Percentiles rank a stretch among this genome's conserved stretches.
Evolutionary conservation across 2,888 invertebrate genomes (phyloP).

Genomic region (Drosophila nigritarsus): DNA sequence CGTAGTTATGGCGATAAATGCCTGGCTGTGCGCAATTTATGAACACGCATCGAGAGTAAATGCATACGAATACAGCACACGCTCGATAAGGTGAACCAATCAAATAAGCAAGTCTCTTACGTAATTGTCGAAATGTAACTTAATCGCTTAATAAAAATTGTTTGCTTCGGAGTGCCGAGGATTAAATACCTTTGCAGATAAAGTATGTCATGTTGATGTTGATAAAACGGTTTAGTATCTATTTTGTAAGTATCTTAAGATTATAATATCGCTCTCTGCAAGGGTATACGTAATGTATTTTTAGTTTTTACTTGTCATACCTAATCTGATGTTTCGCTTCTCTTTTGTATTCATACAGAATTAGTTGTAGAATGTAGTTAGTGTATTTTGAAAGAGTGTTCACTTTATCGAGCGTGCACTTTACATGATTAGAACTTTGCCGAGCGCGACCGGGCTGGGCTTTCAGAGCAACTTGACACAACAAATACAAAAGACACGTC

Average conservation of each 20-base stretch:
- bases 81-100: conserved; percentile 22
- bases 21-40: conserved; percentile 50
- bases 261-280: neutral
- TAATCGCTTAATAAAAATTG: neutral
- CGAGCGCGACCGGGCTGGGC: conserved; percentile 14
- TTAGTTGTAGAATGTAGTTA: neutral
- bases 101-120: neutral
- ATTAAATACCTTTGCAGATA: conserved; percentile 5
- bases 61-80: conserved; percentile 33
- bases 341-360: neutral
- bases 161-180: neutral
- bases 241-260: neutral
- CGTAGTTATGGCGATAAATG: conserved; percentile 17
- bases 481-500: conserved; percentile 13
- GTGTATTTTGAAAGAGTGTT: conserved; percentile 18
- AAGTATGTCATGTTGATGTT: neutral
- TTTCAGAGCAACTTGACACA: conserved; percentile 64
- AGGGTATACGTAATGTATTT: neutral
- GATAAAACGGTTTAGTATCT: neutral
- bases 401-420: conserved; percentile 37
- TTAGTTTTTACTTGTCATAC: neutral
- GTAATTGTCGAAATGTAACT: neutral
- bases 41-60: conserved; percentile 3
- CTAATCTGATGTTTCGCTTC: conserved; percentile 3
- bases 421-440: conserved; percentile 12